phyloP scores from a whole-genome alignment of 2,888 invertebrate species.

The Melitaea athalia region DNA sequence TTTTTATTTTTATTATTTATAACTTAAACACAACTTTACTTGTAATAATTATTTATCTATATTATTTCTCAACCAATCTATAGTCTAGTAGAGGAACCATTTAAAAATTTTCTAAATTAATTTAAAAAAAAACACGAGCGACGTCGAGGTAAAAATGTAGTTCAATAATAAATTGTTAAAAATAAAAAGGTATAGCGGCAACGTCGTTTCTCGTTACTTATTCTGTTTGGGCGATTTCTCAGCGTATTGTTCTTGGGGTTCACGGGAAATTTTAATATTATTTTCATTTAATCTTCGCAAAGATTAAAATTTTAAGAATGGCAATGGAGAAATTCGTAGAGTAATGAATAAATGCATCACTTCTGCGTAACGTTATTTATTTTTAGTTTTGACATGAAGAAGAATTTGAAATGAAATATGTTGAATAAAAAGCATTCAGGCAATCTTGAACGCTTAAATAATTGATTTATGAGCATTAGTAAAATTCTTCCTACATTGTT shows the following conservation, averaged over 20 bases:
- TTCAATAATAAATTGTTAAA: constrained; percentile 46
- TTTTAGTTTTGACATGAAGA: not conserved
- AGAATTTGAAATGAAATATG: not conserved
- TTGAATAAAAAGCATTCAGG: no score
- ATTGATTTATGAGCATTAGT: no score
- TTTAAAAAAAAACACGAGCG: no score
- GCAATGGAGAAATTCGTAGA: not conserved
- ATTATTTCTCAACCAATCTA: no score
- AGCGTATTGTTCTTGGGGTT: constrained; percentile 27
- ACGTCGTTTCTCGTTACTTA: constrained; percentile 63
- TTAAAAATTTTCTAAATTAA: no score
- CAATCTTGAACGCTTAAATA: no score
- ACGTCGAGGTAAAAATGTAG: not conserved
- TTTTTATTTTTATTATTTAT: no score
- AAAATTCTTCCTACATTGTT: no score
- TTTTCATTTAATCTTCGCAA: constrained; percentile 10
- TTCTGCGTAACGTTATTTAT: constrained; percentile 1
- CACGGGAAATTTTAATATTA: constrained; percentile 27
- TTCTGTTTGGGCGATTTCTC: constrained; percentile 69
- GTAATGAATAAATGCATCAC: not conserved
- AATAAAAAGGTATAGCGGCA: constrained; percentile 47
- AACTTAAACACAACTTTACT: no score
- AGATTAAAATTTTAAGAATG: constrained; percentile 6
- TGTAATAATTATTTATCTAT: no score
- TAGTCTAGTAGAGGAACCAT: no score